A percentile compares a stretch with the other conserved stretches of the same genome.
Conservation (phyloP, 1,140 invertebrate species). For the Drosophila kurseongensis region DNA sequence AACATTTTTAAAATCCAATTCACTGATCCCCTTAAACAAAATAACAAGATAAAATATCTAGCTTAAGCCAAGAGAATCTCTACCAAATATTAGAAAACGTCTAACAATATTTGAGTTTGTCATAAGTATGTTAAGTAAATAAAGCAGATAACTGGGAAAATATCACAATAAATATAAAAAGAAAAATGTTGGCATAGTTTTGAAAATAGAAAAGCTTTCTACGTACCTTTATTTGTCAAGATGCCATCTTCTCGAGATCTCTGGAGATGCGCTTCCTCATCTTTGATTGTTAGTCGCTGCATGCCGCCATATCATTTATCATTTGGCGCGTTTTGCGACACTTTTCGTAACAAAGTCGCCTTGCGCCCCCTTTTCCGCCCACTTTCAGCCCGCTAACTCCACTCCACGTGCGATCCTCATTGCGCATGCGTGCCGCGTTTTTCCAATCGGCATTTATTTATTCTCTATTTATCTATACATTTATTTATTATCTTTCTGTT, state of each 20-base stretch:
- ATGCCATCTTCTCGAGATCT: not conserved
- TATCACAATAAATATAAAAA: too few species aligned
- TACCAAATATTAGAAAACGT: too few species aligned
- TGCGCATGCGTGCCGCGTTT: slow-evolving; percentile 69
- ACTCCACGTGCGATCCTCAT: slow-evolving; percentile 61
- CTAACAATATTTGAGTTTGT: too few species aligned
- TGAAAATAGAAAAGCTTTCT: not conserved
- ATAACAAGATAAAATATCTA: too few species aligned
- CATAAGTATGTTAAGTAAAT: too few species aligned
- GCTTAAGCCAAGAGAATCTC: too few species aligned
- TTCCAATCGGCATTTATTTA: slow-evolving; percentile 79
- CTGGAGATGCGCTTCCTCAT: slow-evolving; percentile 24
- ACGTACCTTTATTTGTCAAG: not conserved
- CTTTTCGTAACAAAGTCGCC: slow-evolving; percentile 64
- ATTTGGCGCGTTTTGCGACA: slow-evolving; percentile 78
- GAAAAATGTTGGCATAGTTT: too few species aligned
- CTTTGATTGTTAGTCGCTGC: slow-evolving; percentile 54
- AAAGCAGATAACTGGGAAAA: too few species aligned
- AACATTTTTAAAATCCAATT: too few species aligned
- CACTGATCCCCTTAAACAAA: too few species aligned
- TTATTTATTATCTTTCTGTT: slow-evolving; percentile 76
- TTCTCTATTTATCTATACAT: slow-evolving; percentile 80
- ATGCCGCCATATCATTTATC: slow-evolving; percentile 67
- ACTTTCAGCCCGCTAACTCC: slow-evolving; percentile 2
- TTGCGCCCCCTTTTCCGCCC: not conserved